A percentile compares a stretch with the other conserved stretches of the same genome.
Evolutionary conservation across 30 jellyfish, hydroid and myxozoan genomes (phyloP).

Genomic region (Cassiopea andromeda): DNA sequence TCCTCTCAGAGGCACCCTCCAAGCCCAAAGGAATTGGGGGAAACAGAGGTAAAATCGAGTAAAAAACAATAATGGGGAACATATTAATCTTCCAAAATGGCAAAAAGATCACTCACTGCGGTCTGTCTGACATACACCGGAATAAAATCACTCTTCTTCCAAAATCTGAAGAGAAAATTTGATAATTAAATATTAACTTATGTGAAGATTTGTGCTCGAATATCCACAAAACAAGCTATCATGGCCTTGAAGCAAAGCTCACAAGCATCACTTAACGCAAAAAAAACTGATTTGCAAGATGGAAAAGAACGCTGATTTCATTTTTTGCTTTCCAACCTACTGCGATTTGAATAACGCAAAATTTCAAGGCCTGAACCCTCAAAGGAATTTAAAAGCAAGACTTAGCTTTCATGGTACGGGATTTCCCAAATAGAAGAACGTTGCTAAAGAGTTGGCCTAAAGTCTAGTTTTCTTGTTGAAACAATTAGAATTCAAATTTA

Average conservation of each 20-base stretch:
- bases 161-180: conserved; percentile 64
- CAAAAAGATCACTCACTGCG: conserved; percentile 58
- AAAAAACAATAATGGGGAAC: too few species aligned
- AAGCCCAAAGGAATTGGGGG: too few species aligned
- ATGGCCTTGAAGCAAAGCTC: too few species aligned
- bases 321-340: background rate
- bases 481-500: too few species aligned
- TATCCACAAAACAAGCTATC: too few species aligned
- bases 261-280: background rate
- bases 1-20: too few species aligned
- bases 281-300: background rate
- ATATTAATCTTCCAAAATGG: too few species aligned
- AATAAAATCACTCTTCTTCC: conserved; percentile 84
- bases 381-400: background rate
- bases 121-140: conserved; percentile 97
- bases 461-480: background rate
- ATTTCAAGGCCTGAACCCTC: background rate
- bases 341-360: too few species aligned
- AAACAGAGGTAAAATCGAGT: too few species aligned
- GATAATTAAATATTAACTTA: too few species aligned
- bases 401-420: background rate
- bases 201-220: too few species aligned
- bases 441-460: background rate
- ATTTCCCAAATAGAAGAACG: background rate
- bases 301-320: background rate